Conservation (phyloP, 2,888 invertebrate genomes). For the Altica lythri region DNA sequence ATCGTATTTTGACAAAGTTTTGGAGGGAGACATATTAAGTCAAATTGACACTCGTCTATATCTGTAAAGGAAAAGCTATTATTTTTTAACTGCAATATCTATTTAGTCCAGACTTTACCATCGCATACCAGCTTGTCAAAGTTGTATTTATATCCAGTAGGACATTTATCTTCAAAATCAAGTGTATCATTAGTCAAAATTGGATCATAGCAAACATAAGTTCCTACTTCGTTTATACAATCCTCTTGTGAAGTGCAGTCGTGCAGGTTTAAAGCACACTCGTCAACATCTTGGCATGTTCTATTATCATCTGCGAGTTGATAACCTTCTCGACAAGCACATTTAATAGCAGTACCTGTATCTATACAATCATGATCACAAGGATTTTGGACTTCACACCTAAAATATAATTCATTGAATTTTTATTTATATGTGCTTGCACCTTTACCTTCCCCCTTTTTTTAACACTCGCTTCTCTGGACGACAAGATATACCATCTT, state of each 20-base stretch:
- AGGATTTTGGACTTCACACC: conserved; percentile 69
- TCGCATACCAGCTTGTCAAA: conserved; percentile 63
- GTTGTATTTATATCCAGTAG: conserved; percentile 63
- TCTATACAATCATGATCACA: conserved; percentile 78
- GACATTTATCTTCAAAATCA: conserved; percentile 55
- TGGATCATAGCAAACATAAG: conserved; percentile 59
- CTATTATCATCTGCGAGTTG: conserved; percentile 67
- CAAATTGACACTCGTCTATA: conserved; percentile 54
- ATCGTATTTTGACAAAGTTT: conserved; percentile 53
- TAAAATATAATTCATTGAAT: conserved; percentile 29
- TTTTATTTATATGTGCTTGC: neutral
- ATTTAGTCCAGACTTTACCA: conserved; percentile 42
- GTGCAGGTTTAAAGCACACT: conserved; percentile 60
- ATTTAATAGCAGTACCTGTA: conserved; percentile 69
- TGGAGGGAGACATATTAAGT: conserved; percentile 49
- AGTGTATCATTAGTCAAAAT: conserved; percentile 45
- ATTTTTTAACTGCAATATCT: neutral
- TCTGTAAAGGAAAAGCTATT: conserved; percentile 44
- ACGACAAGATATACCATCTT: conserved; percentile 73
- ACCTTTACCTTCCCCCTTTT: conserved; percentile 41
- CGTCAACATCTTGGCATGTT: conserved; percentile 71
- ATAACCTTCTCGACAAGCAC: conserved; percentile 74
- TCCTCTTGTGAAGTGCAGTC: conserved; percentile 58
- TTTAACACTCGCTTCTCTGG: conserved; percentile 51
- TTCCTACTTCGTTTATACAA: conserved; percentile 64